A percentile compares a stretch with the other conserved stretches of the same genome.
Conservation (phyloP, 2,113 vertebrate species). For the Saiga tatarica region DNA sequence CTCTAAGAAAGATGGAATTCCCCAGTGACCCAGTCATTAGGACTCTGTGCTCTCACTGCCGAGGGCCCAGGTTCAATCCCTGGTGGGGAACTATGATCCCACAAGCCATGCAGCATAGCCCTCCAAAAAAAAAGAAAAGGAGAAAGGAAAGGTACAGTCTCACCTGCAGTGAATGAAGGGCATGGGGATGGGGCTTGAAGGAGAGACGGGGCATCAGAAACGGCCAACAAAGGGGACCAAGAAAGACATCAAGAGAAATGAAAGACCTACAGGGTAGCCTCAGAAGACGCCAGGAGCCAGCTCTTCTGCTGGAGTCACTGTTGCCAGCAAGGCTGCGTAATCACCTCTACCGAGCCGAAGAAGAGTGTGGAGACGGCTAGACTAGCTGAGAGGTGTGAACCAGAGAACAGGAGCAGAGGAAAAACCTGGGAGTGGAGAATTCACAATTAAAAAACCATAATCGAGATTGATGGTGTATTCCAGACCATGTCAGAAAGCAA, state of each 20-base stretch:
- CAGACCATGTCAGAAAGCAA: background rate
- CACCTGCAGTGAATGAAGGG: background rate
- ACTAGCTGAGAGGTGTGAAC: background rate
- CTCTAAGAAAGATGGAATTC: background rate
- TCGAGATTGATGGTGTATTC: background rate
- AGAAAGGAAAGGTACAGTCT: background rate
- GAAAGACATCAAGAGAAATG: background rate
- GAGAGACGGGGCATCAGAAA: background rate
- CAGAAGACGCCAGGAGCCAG: background rate
- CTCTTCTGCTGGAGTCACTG: background rate
- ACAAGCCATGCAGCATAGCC: background rate
- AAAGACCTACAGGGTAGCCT: background rate
- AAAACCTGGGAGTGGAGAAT: background rate
- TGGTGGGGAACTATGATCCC: background rate
- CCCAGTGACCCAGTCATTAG: background rate
- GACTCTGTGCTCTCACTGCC: background rate
- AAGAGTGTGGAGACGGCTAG: background rate
- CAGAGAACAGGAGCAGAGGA: background rate
- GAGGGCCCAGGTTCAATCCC: background rate
- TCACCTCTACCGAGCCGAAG: background rate
- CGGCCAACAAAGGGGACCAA: background rate
- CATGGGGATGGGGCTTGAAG: background rate
- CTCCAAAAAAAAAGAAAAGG: background rate
- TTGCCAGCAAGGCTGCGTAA: background rate
- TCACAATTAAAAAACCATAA: background rate